Evolutionary conservation across 1,140 invertebrate species (phyloP).

Genomic region (Sminthurinus signatus): DNA sequence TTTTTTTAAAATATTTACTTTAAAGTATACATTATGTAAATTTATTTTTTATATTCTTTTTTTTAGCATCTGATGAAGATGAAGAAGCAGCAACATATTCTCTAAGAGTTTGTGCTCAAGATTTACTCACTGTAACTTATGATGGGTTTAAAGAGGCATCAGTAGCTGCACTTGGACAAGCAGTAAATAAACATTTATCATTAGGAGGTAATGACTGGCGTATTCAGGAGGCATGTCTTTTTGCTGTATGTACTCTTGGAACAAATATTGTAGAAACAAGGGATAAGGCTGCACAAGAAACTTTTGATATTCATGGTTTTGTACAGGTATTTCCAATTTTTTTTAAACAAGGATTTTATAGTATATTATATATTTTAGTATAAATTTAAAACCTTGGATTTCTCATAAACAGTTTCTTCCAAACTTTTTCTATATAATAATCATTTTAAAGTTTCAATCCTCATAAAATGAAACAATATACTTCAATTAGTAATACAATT

Average conservation of each 20-base stretch:
- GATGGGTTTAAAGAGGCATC: conserved; percentile 58
- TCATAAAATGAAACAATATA: no score
- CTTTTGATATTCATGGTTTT: conserved; percentile 63
- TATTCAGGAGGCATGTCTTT: conserved; percentile 64
- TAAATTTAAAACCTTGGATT: no score
- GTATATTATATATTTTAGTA: no score
- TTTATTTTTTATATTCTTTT: no score
- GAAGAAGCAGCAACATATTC: conserved; percentile 62
- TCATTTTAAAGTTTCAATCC: no score
- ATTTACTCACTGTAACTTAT: conserved; percentile 54
- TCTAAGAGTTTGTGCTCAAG: conserved; percentile 67
- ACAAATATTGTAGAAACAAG: conserved; percentile 22
- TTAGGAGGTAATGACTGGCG: conserved; percentile 60
- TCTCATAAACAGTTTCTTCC: no score
- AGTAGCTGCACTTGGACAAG: conserved; percentile 56
- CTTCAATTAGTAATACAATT: no score
- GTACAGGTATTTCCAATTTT: no score
- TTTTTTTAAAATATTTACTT: no score
- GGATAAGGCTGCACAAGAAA: conserved; percentile 44
- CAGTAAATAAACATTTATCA: conserved; percentile 54
- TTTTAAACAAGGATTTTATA: no score
- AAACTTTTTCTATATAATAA: no score
- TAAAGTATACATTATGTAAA: no score
- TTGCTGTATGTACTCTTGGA: conserved; percentile 47
- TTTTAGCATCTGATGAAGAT: conserved; percentile 74